A percentile compares a stretch with the other conserved stretches of the same genome.
phyloP scores from a whole-genome alignment of 2,797 vertebrate species.

The Smutsia temminckii region DNA sequence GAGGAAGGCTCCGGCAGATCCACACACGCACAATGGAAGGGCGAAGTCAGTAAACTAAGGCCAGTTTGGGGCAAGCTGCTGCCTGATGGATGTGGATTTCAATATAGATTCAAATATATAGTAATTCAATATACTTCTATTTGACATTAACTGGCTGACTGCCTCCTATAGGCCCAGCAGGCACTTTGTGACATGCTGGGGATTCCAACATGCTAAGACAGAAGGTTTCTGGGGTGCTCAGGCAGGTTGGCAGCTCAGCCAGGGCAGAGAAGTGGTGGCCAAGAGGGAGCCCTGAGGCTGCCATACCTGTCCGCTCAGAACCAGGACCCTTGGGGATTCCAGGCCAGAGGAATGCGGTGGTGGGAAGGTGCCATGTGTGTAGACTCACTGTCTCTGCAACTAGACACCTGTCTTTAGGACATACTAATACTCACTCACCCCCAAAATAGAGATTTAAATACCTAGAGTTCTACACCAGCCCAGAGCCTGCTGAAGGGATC shows the following conservation, averaged over 20 bases:
- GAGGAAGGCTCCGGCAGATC: neutral
- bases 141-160: neutral
- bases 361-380: fast-evolving
- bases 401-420: neutral
- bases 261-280: neutral
- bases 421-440: neutral
- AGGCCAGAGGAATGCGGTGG: neutral
- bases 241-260: neutral
- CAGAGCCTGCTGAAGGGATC: neutral
- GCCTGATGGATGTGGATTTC: fast-evolving
- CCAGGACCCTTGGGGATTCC: neutral
- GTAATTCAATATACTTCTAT: neutral
- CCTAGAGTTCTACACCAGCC: neutral
- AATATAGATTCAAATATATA: neutral
- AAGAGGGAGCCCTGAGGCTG: neutral
- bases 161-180: neutral
- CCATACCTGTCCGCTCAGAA: neutral
- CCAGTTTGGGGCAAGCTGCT: neutral
- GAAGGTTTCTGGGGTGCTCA: neutral
- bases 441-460: neutral
- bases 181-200: too few relatives aligned
- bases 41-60: neutral
- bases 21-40: neutral
- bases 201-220: neutral
- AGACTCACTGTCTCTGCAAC: neutral